Evolutionary conservation across 2,113 vertebrate species (phyloP), one percentile per base, ranked within the genome.

Genomic region (Sterrhoptilus dennistouni): DNA sequence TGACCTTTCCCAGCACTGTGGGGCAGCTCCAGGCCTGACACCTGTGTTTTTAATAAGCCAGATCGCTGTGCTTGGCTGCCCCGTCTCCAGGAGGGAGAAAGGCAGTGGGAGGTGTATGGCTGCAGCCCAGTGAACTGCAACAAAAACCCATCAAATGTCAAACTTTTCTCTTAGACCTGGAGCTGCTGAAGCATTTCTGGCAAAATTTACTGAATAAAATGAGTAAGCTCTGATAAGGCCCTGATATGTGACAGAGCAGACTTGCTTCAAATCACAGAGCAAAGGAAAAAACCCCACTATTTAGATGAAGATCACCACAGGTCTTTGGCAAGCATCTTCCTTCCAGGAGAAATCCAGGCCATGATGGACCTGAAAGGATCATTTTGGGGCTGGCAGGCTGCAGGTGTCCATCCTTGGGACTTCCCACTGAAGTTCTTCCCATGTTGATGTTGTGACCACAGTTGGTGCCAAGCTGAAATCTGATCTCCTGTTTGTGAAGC

Each of bases 51-150:
- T 52, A 72, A 86, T 35, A 83, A 88, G 47, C 24, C 0, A 6
- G 52, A 54, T 68, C 0, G 2, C 52, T 56, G 53, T 83, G 91
- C 89, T 90, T 0, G 11, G 57, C 88, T 93, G 53, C 85, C 38
- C 33, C 0, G 3, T 7, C 52, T 87, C 42, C 71, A 49, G 71
- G 40, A 92, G 57, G 57, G 29, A 86, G 24, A 64, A 72, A 76
- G 42, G 86, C 82, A 79, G 65, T 17, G 66, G 36, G 49, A 83
- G 0, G 5, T 27, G 29, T 28, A 21, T 0, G 4, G 64, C 75
- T 89, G 36, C 89, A 95, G 83, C 83, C 36, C 93, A 88, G 44
- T 69, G 86, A 95, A 33, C 75, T 83, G 79, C 76, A 60, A 56
- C 70, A 60, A 69, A 95, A 88, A 3, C 40, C 75, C 53, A 60